Conservation (phyloP, 2,113 vertebrate genomes). For the Nerophis lumbriciformis region DNA sequence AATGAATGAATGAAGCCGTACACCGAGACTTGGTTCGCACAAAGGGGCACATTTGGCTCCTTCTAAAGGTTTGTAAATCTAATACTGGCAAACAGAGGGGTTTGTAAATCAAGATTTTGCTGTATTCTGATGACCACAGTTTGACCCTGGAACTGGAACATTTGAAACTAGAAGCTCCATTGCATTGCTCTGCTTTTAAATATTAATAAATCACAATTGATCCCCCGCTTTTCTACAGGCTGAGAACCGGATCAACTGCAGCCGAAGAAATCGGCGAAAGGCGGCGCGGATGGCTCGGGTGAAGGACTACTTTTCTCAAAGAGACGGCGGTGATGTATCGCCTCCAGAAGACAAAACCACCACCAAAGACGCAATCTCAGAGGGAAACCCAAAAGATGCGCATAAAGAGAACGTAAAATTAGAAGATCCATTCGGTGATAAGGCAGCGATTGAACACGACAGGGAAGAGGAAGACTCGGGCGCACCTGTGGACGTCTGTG, state of each 20-base stretch:
- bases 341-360: constrained; percentile 13
- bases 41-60: too few relatives aligned
- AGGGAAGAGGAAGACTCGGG: constrained; percentile 4
- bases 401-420: constrained; percentile 11
- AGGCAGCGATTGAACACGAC: constrained; percentile 5
- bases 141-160: neutral
- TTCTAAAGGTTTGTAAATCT: too few relatives aligned
- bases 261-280: constrained; percentile 46
- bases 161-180: neutral
- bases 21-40: too few relatives aligned
- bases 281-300: constrained; percentile 49
- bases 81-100: too few relatives aligned
- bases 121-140: too few relatives aligned
- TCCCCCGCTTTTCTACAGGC: constrained; percentile 45
- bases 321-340: constrained; percentile 14
- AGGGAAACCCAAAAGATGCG: neutral
- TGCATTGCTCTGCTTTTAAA: neutral
- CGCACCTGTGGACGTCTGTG: constrained; percentile 21
- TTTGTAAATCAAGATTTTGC: too few relatives aligned
- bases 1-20: too few relatives aligned
- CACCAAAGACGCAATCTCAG: constrained; percentile 7
- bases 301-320: constrained; percentile 53
- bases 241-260: constrained; percentile 43
- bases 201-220: neutral
- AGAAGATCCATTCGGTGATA: constrained; percentile 3